phyloP scores from a whole-genome alignment of 2,113 vertebrate species.

The Podiceps cristatus region DNA sequence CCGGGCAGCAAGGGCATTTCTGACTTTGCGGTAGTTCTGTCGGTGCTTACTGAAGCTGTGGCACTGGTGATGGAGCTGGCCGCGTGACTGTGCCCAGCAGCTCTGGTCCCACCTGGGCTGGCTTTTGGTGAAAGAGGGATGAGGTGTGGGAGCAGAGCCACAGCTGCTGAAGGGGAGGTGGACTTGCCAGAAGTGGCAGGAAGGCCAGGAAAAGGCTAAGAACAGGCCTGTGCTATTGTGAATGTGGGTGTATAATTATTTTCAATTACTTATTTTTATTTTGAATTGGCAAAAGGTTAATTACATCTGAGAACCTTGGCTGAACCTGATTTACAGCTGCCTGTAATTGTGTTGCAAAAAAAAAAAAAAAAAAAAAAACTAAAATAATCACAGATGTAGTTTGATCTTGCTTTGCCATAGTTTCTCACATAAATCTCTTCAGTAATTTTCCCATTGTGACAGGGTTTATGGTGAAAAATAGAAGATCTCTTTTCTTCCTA shows the following conservation, averaged over 20 bases:
- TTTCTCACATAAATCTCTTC: constrained; percentile 30
- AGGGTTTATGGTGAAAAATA: constrained; percentile 40
- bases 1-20: not conserved
- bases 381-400: constrained; percentile 6
- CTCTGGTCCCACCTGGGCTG: not conserved
- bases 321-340: constrained; percentile 20
- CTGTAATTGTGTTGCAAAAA: not conserved
- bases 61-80: not conserved
- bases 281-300: not conserved
- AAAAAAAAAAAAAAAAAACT: not conserved
- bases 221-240: not conserved
- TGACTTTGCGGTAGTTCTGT: not conserved
- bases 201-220: not conserved
- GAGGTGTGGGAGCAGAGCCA: not conserved
- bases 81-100: not conserved
- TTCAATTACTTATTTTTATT: not conserved
- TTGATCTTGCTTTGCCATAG: not conserved
- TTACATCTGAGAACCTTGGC: not conserved
- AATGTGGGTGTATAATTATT: not conserved
- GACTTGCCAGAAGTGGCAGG: not conserved
- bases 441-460: constrained; percentile 13
- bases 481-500: constrained; percentile 1
- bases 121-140: not conserved
- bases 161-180: not conserved
- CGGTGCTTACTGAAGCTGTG: not conserved